Conservation (phyloP, 2,113 vertebrate species). For the Hydropotes inermis region DNA sequence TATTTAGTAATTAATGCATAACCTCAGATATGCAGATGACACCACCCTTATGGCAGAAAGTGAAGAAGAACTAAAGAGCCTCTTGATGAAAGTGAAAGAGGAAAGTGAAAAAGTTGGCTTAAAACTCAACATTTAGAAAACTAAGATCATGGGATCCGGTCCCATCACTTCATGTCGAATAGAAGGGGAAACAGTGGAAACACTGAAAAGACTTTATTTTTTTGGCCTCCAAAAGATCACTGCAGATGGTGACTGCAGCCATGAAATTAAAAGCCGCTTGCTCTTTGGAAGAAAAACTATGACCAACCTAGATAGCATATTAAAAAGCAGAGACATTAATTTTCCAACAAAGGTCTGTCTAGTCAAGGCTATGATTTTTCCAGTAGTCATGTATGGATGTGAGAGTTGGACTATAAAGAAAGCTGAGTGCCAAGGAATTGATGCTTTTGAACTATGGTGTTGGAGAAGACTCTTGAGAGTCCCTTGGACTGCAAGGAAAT, state of each 20-base stretch:
- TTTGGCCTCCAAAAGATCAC: not conserved
- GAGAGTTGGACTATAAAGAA: not conserved
- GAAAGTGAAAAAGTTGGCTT: not conserved
- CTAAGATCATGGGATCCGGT: accelerated
- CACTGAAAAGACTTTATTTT: not conserved
- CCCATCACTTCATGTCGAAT: not conserved
- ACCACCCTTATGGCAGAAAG: not conserved
- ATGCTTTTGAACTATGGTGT: no score
- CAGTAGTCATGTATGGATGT: not conserved
- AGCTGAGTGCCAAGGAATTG: no score
- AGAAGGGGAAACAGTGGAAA: not conserved
- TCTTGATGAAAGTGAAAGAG: not conserved
- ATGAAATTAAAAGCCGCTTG: not conserved
- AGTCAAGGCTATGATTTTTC: not conserved
- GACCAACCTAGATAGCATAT: not conserved
- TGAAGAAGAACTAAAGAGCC: not conserved
- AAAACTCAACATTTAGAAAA: not conserved
- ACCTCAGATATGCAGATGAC: not conserved
- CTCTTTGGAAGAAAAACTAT: not conserved
- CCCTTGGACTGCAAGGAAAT: no score
- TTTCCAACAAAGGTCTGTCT: not conserved
- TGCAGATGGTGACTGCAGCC: not conserved
- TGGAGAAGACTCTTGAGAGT: no score
- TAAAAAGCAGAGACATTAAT: not conserved
- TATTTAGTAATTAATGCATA: not conserved